Percentiles rank a stretch among this genome's conserved stretches.
Conservation (phyloP, 1,140 invertebrate species). For the Andrena cerasifolii region DNA sequence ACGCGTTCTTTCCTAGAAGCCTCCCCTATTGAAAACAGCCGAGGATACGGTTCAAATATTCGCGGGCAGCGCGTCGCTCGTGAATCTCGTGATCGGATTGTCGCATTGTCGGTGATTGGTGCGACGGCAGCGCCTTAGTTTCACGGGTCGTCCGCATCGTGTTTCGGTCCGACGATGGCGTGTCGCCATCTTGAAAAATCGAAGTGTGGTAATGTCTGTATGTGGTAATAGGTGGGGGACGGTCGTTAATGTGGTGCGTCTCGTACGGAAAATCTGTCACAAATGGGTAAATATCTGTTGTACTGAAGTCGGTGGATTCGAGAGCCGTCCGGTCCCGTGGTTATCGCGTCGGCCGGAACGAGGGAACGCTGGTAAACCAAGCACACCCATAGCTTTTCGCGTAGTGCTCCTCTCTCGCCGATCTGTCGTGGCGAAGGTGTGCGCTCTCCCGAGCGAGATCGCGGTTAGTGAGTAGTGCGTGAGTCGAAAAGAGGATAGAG, state of each 20-base stretch:
- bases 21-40: neutral
- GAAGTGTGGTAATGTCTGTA: constrained; percentile 76
- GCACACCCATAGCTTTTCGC: constrained; percentile 52
- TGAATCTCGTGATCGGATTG: no score
- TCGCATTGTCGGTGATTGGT: neutral
- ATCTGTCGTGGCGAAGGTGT: constrained; percentile 63
- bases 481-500: constrained; percentile 27
- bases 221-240: constrained; percentile 77
- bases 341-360: constrained; percentile 13
- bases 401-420: constrained; percentile 45
- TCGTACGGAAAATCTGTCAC: constrained; percentile 76
- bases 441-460: constrained; percentile 46
- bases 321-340: constrained; percentile 18
- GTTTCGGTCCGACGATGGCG: constrained; percentile 52
- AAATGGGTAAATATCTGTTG: constrained; percentile 79
- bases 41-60: neutral
- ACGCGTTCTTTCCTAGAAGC: constrained; percentile 19
- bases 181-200: constrained; percentile 78
- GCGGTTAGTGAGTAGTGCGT: constrained; percentile 47
- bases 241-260: constrained; percentile 77
- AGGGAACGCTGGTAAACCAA: constrained; percentile 16
- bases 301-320: constrained; percentile 38
- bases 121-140: constrained; percentile 42
- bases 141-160: constrained; percentile 51
- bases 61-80: neutral